phyloP scores from a whole-genome alignment of 2,888 invertebrate species.

The Carpatolechia fugitivella region DNA sequence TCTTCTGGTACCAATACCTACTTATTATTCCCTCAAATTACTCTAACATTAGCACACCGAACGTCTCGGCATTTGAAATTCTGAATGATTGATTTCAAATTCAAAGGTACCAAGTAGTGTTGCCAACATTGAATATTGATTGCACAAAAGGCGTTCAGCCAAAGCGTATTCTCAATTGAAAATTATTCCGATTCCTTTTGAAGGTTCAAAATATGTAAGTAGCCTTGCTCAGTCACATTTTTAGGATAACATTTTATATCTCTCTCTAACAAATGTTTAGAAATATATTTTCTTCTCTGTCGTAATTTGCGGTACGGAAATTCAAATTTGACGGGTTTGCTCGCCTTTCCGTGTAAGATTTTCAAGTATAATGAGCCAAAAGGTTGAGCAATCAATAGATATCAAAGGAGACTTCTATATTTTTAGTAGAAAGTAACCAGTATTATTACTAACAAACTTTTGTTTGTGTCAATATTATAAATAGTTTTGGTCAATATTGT shows the following conservation, averaged over 20 bases:
- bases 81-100: conserved; percentile 64
- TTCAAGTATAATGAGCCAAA: conserved; percentile 72
- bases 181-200: conserved; percentile 78
- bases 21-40: conserved; percentile 12
- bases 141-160: conserved; percentile 77
- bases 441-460: no score
- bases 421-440: conserved; percentile 5
- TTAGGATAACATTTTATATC: conserved; percentile 52
- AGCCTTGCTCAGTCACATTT: conserved; percentile 72
- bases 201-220: conserved; percentile 78
- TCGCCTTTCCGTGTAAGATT: conserved; percentile 73
- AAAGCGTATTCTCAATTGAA: conserved; percentile 79
- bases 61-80: conserved; percentile 55
- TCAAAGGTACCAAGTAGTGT: conserved; percentile 57
- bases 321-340: conserved; percentile 71
- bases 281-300: conserved; percentile 36
- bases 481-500: no score
- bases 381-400: conserved; percentile 74
- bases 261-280: conserved; percentile 27
- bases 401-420: conserved; percentile 41
- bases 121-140: conserved; percentile 79
- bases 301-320: conserved; percentile 67
- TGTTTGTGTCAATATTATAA: no score
- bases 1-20: no score
- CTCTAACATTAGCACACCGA: conserved; percentile 34